A percentile compares a stretch with the other conserved stretches of the same genome.
Evolutionary conservation across 2,888 invertebrate species (phyloP).

Genomic region (Heliothis peltigera): DNA sequence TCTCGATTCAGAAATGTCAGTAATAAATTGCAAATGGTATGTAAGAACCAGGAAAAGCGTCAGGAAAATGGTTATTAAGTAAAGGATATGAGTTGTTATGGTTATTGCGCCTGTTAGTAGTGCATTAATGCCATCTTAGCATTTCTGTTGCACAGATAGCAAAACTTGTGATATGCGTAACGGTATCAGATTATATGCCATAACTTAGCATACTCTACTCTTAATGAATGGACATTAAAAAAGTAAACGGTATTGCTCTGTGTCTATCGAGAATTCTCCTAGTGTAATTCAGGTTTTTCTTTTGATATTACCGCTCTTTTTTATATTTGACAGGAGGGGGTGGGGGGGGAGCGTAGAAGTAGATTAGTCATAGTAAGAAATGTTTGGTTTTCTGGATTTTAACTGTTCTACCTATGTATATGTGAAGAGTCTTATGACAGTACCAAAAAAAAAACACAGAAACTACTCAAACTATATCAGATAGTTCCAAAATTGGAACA

Average conservation of each 20-base stretch:
- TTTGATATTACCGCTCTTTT: too few species aligned
- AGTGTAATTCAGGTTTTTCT: not conserved
- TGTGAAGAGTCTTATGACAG: too few species aligned
- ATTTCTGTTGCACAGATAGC: slow-evolving; percentile 6
- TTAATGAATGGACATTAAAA: not conserved
- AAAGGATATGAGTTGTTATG: slow-evolving; percentile 25
- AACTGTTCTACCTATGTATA: too few species aligned
- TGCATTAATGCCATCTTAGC: slow-evolving; percentile 8
- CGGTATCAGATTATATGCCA: not conserved
- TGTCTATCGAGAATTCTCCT: not conserved
- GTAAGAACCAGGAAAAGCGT: not conserved
- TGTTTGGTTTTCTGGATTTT: too few species aligned
- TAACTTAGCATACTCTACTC: not conserved
- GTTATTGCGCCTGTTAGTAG: not conserved
- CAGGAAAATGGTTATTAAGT: slow-evolving; percentile 16
- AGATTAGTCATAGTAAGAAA: too few species aligned
- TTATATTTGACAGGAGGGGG: too few species aligned
- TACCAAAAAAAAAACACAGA: too few species aligned
- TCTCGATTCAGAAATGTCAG: not conserved
- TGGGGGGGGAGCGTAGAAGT: too few species aligned
- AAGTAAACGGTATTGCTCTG: not conserved
- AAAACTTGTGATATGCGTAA: slow-evolving; percentile 4
- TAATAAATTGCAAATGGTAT: not conserved
- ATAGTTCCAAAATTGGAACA: not conserved
- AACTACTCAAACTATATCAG: too few species aligned